Evolutionary conservation across 1,140 invertebrate species (phyloP).

Genomic region (Drosophila sulfurigaster): DNA sequence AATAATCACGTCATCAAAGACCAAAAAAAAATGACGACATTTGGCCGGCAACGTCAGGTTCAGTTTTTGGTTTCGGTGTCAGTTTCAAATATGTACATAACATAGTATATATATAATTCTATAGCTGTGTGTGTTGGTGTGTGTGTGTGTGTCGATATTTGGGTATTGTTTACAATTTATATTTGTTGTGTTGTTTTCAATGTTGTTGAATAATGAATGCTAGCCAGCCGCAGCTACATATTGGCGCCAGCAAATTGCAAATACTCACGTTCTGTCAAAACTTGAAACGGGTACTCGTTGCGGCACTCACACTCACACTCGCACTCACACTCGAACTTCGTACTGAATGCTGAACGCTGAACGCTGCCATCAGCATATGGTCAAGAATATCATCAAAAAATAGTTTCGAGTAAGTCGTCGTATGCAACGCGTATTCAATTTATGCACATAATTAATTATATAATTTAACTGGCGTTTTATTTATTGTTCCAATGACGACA

Average conservation of each 20-base stretch:
- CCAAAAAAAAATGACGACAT: constrained; percentile 48
- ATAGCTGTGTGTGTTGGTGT: not conserved
- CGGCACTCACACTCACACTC: not conserved
- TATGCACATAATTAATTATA: constrained; percentile 4
- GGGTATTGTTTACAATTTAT: constrained; percentile 35
- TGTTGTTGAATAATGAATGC: constrained; percentile 32
- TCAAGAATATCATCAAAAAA: constrained; percentile 4
- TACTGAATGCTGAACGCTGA: not conserved
- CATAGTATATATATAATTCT: not conserved
- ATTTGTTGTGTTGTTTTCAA: constrained; percentile 28
- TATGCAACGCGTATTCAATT: constrained; percentile 1
- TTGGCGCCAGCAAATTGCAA: constrained; percentile 37
- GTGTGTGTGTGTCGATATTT: constrained; percentile 17
- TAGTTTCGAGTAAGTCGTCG: not conserved
- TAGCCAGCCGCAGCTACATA: not conserved
- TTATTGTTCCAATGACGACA: constrained; percentile 12
- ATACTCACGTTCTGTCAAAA: constrained; percentile 27
- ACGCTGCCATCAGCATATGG: constrained; percentile 19
- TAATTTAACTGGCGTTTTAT: not conserved
- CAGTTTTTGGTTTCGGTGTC: constrained; percentile 14
- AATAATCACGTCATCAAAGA: constrained; percentile 51
- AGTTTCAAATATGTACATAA: constrained; percentile 33
- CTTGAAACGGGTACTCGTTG: constrained; percentile 7
- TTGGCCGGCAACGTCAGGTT: constrained; percentile 43
- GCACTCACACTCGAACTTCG: too few relatives aligned